Conservation (phyloP, 2,888 invertebrate genomes). For the Macrophya alboannulata region DNA sequence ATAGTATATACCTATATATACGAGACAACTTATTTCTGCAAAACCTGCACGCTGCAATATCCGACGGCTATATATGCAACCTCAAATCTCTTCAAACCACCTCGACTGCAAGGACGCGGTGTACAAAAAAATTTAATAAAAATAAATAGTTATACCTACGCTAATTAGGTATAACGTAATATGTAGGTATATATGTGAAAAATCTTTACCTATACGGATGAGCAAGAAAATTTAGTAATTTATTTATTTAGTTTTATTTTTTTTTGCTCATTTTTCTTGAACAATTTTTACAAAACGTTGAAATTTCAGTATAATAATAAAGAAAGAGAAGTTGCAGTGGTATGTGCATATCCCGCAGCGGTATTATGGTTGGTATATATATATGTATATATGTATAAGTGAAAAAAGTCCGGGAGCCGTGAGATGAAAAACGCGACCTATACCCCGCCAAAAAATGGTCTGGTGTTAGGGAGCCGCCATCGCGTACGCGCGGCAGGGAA, state of each 20-base stretch:
- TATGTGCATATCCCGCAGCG: background rate
- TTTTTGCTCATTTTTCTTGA: no score
- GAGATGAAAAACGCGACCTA: slow-evolving; percentile 20
- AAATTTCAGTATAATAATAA: no score
- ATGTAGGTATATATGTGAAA: no score
- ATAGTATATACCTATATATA: no score
- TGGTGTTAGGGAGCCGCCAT: slow-evolving; percentile 33
- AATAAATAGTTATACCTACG: no score
- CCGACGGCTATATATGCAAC: background rate
- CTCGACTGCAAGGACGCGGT: slow-evolving; percentile 58
- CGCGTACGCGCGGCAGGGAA: background rate
- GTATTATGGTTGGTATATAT: background rate
- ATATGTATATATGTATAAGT: background rate
- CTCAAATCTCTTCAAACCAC: slow-evolving; percentile 5
- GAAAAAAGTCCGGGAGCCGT: background rate
- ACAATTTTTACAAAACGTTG: no score
- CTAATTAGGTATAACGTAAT: no score
- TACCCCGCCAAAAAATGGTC: slow-evolving; percentile 55
- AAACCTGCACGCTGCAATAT: background rate
- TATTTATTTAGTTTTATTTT: no score
- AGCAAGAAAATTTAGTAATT: no score
- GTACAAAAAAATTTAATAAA: background rate
- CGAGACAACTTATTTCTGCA: background rate
- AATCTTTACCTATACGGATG: no score
- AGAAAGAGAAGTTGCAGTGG: no score